These are phyloP conservation scores for Meloidogyne hapla DNA, from an alignment of 1,140 invertebrate species.

Conservation along the genomic window DNA sequence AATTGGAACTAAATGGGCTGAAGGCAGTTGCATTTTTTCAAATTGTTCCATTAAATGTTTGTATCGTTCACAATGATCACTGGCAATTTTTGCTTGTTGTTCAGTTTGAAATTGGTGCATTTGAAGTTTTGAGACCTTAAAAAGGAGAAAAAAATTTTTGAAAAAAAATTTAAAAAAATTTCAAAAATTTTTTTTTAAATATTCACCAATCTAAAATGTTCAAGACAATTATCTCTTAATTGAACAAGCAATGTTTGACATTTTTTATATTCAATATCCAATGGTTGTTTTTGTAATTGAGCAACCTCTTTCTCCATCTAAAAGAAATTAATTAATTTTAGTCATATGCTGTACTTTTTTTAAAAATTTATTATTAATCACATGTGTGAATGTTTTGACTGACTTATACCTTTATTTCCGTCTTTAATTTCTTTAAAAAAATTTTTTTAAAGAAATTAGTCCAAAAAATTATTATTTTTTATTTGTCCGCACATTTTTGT, in stretches of 20 bases:
- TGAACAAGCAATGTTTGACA: constrained; percentile 23
- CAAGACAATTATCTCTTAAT: constrained; percentile 31
- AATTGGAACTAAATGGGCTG: constrained; percentile 37
- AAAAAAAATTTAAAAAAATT: constrained; percentile 3
- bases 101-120: constrained; percentile 19
- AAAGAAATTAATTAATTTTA: neutral
- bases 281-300: neutral
- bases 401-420: too few species aligned
- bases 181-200: neutral
- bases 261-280: constrained; percentile 15
- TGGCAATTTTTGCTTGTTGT: constrained; percentile 30
- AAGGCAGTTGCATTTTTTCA: constrained; percentile 25
- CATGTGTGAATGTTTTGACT: too few species aligned
- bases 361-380: too few species aligned
- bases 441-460: too few species aligned
- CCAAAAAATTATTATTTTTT: too few species aligned
- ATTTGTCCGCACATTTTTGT: neutral
- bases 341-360: too few species aligned
- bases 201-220: constrained; percentile 28
- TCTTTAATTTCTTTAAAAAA: too few species aligned
- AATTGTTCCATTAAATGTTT: constrained; percentile 36
- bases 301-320: constrained; percentile 19
- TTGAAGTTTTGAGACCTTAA: constrained; percentile 18
- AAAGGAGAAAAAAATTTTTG: neutral
- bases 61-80: constrained; percentile 20